These are phyloP conservation scores for Morelia viridis DNA, from an alignment of 2,797 vertebrate genomes.

Conservation along the genomic window DNA sequence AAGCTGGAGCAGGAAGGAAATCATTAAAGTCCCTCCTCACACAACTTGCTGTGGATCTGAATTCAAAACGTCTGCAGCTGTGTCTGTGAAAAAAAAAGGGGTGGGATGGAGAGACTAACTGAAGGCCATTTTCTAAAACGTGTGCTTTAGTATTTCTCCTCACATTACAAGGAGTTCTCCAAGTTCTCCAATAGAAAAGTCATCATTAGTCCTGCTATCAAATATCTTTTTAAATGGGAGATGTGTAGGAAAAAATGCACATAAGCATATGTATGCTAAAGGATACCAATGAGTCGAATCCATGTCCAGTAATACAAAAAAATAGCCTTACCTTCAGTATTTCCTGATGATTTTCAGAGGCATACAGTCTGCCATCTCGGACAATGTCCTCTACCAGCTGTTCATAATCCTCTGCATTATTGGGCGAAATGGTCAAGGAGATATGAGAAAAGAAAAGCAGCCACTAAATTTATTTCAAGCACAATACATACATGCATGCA, in stretches of 20 bases:
- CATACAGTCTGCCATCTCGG: conserved; percentile 92
- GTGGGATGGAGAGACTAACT: not conserved
- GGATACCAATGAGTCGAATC: not conserved
- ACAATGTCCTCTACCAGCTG: conserved; percentile 98
- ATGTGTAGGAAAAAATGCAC: not conserved
- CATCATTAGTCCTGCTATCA: not conserved
- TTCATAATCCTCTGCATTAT: conserved; percentile 91
- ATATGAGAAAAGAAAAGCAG: not conserved
- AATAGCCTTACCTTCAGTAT: conserved; percentile 87
- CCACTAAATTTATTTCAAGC: not conserved
- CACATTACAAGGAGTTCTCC: not conserved
- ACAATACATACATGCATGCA: not conserved
- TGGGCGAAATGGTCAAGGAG: not conserved
- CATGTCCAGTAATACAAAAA: not conserved
- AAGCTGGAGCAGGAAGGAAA: not conserved
- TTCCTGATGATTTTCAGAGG: conserved; percentile 98
- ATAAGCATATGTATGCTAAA: not conserved
- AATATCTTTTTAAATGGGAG: not conserved
- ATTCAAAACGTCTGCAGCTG: not conserved
- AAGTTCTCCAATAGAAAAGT: not conserved
- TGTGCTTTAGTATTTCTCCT: not conserved
- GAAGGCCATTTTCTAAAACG: not conserved
- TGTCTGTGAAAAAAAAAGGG: not conserved
- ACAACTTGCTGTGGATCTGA: too few species aligned
- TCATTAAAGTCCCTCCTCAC: not conserved